Evolutionary conservation across 2,888 invertebrate species (phyloP).

Genomic region (Andrena marginata): DNA sequence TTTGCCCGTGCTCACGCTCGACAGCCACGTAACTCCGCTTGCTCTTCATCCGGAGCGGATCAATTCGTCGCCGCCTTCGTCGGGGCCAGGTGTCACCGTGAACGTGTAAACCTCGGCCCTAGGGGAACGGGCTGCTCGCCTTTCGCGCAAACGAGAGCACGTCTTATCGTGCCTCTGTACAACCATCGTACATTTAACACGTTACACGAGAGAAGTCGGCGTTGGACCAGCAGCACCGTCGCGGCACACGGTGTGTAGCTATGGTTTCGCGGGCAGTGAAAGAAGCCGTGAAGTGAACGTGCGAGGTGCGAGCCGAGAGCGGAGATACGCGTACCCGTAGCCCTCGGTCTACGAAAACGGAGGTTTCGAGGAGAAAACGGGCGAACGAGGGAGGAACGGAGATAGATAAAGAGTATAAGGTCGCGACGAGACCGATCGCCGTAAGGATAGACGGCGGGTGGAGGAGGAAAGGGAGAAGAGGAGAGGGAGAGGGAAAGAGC

Average conservation of each 20-base stretch:
- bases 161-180: not conserved
- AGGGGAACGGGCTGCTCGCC: not conserved
- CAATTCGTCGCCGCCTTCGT: conserved; percentile 39
- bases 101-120: conserved; percentile 21
- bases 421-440: conserved; percentile 30
- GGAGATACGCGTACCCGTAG: conserved; percentile 13
- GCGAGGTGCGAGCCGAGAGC: conserved; percentile 47
- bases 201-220: conserved; percentile 17
- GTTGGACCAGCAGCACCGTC: conserved; percentile 57
- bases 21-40: conserved; percentile 9
- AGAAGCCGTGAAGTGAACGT: conserved; percentile 62
- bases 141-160: not conserved
- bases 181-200: conserved; percentile 20
- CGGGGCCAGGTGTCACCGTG: conserved; percentile 46
- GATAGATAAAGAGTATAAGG: conserved; percentile 27
- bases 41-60: conserved; percentile 34
- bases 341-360: conserved; percentile 21
- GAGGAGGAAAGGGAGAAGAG: conserved; percentile 5
- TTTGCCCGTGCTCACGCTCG: not conserved
- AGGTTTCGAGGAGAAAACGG: conserved; percentile 18
- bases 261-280: conserved; percentile 69
- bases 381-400: conserved; percentile 14
- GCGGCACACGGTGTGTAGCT: conserved; percentile 57
- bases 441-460: conserved; percentile 40
- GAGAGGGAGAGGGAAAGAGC: conserved; percentile 17